These are phyloP conservation scores for Coronaproctus castanopsis DNA, from an alignment of 2,888 invertebrate species.

Conservation along the genomic window DNA sequence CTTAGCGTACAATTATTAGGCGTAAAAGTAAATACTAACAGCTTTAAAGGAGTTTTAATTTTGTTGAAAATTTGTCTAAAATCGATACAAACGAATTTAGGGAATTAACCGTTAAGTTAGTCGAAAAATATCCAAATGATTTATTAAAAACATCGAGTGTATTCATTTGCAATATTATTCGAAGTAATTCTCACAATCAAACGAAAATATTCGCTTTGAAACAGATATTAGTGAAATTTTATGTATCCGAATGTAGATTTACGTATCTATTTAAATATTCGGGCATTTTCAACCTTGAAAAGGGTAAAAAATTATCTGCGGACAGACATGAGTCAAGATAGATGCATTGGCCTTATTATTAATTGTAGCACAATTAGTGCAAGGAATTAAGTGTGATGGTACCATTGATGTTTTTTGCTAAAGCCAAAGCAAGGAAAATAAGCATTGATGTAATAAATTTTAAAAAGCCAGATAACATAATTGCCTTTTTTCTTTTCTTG, in stretches of 20 bases:
- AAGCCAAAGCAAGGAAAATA: no score
- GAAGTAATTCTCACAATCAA: neutral
- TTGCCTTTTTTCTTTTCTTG: no score
- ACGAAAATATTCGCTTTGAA: neutral
- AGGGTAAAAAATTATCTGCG: no score
- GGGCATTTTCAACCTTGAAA: no score
- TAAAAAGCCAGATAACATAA: no score
- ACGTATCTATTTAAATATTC: no score
- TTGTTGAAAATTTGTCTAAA: conserved; percentile 6
- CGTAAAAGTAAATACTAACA: conserved; percentile 14
- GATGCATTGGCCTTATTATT: no score
- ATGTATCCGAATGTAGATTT: neutral
- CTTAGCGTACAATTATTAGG: neutral
- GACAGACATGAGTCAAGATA: no score
- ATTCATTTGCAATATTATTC: neutral
- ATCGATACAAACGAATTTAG: neutral
- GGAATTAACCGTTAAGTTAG: neutral
- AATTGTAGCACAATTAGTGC: no score
- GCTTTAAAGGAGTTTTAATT: conserved; percentile 13
- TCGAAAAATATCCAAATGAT: neutral
- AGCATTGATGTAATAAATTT: no score
- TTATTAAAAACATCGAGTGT: neutral
- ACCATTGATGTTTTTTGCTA: no score
- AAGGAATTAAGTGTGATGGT: no score
- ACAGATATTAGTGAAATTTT: neutral